Evolutionary conservation across 2,113 vertebrate genomes (phyloP), one percentile per base, ranked within the genome.

Genomic region (Poeciliopsis turrubarensis): DNA sequence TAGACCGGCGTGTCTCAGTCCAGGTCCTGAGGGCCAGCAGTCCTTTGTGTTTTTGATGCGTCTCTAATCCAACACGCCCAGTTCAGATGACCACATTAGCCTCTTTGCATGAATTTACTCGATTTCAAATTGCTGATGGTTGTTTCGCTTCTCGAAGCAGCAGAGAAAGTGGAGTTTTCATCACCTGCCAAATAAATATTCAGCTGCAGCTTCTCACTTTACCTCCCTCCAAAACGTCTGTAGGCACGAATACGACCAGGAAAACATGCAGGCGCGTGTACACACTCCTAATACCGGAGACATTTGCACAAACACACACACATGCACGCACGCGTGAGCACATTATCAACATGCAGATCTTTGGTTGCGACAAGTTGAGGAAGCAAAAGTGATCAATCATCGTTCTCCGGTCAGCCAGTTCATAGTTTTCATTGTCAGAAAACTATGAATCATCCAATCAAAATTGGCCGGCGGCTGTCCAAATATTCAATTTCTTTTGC

Each of bases 371-470:
- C 79, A 63, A 70, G 76, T 77, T 10, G 60, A 86, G 70, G 64
- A 73, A 66, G 76, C 66, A 70, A 13, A 26, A 39, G 61, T 62
- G 75, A 92, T 92, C 87, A 77, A 82, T 90, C 86, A 83, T 79
- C 14, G 14, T 74, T 65, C 44, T 65, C 69, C 22, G 61, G 64
- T 72, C 79, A 77, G 80, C 67, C 68, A 30, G 30, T 30, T 30
- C 30, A 30, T 30, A 30, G 30, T 30, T 30, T 30, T 30, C 3
- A 30, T 30, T 30, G 3, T 30, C 84, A 41, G 65, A 0, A 51
- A 76, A 80, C 73, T 87, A 91, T 88, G 81, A 90, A 90, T 90
- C 87, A 90, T 83, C 88, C 89, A 92, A 88, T 90, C 85, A 91
- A 75, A 70, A 27, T 8, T 51, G 72, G 82, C 82, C 54, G 12